Base-by-base conservation (phyloP, 64 coral and sea anemone genomes). In the Pachyseris speciosa region DNA sequence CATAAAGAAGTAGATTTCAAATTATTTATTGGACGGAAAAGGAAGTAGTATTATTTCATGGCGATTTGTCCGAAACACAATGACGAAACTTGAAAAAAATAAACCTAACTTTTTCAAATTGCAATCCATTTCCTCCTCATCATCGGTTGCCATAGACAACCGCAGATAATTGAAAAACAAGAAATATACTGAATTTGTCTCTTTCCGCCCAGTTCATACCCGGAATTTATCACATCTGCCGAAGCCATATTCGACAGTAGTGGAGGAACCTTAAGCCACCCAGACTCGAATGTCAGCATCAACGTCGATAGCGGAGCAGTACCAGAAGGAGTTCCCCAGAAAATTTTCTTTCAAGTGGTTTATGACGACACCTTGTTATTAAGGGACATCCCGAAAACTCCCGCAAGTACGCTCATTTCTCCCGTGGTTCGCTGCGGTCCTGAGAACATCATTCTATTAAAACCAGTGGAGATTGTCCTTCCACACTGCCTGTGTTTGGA, bases 401-500 rank as follows among this genome's bases (percentile, higher is more conserved):
- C 34, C 22, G 52, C 60, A 40, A 81, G 77, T 3, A 59, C 77
- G 31, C 77, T 81, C 5, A 81, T 81, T 40, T 61, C 52, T 34
- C 77, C 77, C 27, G 53, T 81, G 77, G 40, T 81, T 39, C 2
- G 63, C 2, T 81, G 77, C 37, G 77, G 77, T 2, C 77, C 77
- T 1, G 22, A 63, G 2, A 19, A 81, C 77, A 81, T 81, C 15
- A 63, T 61, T 33, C 36, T 58, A 6, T n/a, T 38, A 2, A 81
- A 81, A 20, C 32, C 77, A 37, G 53, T 81, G 5, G 77, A 81
- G 37, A 81, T 81, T 26, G 37, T 61, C 40, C 27, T 81, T 26
- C 77, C 77, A 40, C 77, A 81, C n/a, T 81, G 77, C 53, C 20
- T 81, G 5, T 81, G 40, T 9, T 22, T 81, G 9, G 77, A 81